Conservation (phyloP, 2,888 invertebrate species). For the Hypercompe scribonia region DNA sequence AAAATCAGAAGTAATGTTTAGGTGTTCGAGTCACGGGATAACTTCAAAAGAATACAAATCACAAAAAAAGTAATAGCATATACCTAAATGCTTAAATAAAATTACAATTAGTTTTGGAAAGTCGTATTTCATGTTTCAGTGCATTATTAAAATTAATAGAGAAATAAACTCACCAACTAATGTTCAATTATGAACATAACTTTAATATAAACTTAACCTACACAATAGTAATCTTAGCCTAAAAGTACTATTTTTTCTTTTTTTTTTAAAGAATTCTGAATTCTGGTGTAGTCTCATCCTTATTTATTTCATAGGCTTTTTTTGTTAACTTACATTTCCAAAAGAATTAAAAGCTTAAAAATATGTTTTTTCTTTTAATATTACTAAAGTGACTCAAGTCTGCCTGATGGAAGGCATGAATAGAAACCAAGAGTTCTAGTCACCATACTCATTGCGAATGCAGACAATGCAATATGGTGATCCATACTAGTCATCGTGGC, state of each 20-base stretch:
- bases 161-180: background rate
- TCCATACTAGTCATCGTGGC: too few relatives aligned
- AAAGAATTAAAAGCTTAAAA: background rate
- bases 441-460: too few relatives aligned
- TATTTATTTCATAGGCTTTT: too few relatives aligned
- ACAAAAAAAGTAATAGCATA: background rate
- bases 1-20: too few relatives aligned
- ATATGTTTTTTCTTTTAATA: too few relatives aligned
- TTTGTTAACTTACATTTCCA: background rate
- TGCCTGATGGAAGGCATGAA: too few relatives aligned
- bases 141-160: conserved; percentile 6
- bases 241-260: conserved; percentile 26
- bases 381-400: too few relatives aligned
- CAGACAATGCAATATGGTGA: too few relatives aligned
- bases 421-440: too few relatives aligned
- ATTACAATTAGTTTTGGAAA: background rate
- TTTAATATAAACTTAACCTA: conserved; percentile 32
- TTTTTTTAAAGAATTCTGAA: conserved; percentile 23
- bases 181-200: conserved; percentile 10
- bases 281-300: background rate
- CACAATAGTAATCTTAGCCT: conserved; percentile 24
- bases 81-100: background rate
- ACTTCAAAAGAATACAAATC: background rate
- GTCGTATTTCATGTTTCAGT: conserved; percentile 2
- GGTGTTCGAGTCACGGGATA: background rate